A percentile compares a stretch with the other conserved stretches of the same genome.
phyloP scores from a whole-genome alignment of 2,888 invertebrate genomes.

The Hirtodrosophila confusa region DNA sequence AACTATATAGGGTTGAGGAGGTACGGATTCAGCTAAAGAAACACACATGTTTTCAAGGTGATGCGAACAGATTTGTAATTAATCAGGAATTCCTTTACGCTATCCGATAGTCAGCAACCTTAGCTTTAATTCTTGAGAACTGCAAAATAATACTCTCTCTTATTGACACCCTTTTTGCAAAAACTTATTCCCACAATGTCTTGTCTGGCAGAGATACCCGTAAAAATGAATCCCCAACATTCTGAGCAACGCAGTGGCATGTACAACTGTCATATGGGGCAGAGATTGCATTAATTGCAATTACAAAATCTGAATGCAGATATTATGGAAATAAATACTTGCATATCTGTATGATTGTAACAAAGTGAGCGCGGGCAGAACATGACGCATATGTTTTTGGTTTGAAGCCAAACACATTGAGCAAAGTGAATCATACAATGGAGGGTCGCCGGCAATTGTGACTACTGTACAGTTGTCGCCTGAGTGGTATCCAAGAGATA shows the following conservation, averaged over 20 bases:
- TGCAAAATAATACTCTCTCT: neutral
- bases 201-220: slow-evolving; percentile 10
- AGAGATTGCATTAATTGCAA: slow-evolving; percentile 72
- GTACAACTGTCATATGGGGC: slow-evolving; percentile 55
- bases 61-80: no score
- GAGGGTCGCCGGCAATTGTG: slow-evolving; percentile 9
- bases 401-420: slow-evolving; percentile 38
- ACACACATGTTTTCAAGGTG: no score
- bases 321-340: slow-evolving; percentile 11
- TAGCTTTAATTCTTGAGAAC: neutral
- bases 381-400: slow-evolving; percentile 75
- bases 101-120: no score
- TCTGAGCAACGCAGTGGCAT: slow-evolving; percentile 40
- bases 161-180: neutral
- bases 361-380: slow-evolving; percentile 13
- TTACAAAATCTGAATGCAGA: slow-evolving; percentile 53
- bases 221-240: slow-evolving; percentile 30
- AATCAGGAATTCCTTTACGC: no score
- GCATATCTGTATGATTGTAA: slow-evolving; percentile 25
- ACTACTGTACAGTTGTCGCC: slow-evolving; percentile 51
- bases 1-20: no score
- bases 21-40: no score
- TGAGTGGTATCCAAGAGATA: slow-evolving; percentile 42
- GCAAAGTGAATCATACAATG: slow-evolving; percentile 55
- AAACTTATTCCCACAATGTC: slow-evolving; percentile 18